A percentile compares a stretch with the other conserved stretches of the same genome.
These are phyloP conservation scores for Adelosebastes latens DNA, from an alignment of 2,797 vertebrate genomes.

Conservation along the genomic window DNA sequence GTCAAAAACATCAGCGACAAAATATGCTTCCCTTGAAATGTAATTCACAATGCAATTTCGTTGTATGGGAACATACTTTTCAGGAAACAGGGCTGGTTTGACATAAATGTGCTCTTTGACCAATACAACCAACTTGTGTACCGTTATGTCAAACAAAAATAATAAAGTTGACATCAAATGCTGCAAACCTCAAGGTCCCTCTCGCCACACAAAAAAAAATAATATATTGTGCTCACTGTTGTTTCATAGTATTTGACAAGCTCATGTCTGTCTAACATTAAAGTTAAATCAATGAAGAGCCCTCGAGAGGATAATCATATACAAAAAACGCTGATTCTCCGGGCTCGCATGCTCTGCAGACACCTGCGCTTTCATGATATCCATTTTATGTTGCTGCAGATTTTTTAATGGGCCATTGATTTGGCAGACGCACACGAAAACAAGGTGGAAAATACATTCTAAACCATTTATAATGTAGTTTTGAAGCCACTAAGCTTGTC, in stretches of 20 bases:
- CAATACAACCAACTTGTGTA: neutral
- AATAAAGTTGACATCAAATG: slow-evolving; percentile 2
- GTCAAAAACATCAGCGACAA: too few species aligned
- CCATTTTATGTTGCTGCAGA: slow-evolving; percentile 45
- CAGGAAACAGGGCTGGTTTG: too few species aligned
- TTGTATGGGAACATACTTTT: too few species aligned
- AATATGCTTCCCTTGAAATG: too few species aligned
- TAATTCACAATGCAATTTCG: too few species aligned
- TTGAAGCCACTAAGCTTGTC: slow-evolving; percentile 62
- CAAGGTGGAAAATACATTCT: slow-evolving; percentile 65
- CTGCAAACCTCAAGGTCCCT: neutral
- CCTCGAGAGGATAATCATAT: neutral
- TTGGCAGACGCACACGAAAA: slow-evolving; percentile 65
- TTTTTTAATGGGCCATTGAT: slow-evolving; percentile 65
- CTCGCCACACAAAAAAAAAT: neutral
- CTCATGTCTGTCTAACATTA: slow-evolving; percentile 3
- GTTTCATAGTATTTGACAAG: slow-evolving; percentile 19
- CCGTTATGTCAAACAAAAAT: neutral
- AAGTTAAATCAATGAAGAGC: slow-evolving; percentile 19
- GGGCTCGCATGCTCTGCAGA: neutral
- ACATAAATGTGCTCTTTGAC: neutral
- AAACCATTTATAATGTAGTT: slow-evolving; percentile 71
- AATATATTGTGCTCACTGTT: neutral
- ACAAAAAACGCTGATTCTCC: neutral
- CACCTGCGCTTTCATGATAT: slow-evolving; percentile 46